Evolutionary conservation across 2,888 invertebrate genomes (phyloP).

Genomic region (Cordilura impudica): DNA sequence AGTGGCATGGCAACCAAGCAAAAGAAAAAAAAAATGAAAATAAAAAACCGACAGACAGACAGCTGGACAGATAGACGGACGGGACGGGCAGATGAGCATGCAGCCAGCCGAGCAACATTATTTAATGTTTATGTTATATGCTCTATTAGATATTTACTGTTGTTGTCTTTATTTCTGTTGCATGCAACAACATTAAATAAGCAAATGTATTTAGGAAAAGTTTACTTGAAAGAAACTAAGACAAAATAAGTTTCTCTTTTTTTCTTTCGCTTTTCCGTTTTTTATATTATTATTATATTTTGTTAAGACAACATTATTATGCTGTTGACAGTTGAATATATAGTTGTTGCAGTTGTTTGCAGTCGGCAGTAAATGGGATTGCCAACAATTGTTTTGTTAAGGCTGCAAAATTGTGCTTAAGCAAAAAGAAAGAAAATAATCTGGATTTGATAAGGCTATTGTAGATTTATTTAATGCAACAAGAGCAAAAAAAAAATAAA

Average conservation of each 20-base stretch:
- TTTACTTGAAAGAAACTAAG: constrained; percentile 29
- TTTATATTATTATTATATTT: constrained; percentile 4
- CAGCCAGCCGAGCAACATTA: constrained; percentile 48
- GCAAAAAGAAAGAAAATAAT: constrained; percentile 15
- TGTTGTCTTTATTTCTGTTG: constrained; percentile 34
- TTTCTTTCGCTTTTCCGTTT: no score
- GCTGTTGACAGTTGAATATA: constrained; percentile 53
- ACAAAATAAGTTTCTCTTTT: constrained; percentile 35
- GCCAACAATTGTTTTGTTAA: constrained; percentile 34
- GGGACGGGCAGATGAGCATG: constrained; percentile 21
- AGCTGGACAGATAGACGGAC: constrained; percentile 6
- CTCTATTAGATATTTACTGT: constrained; percentile 53
- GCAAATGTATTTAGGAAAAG: constrained; percentile 48
- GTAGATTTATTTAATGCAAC: constrained; percentile 3
- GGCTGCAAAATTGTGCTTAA: constrained; percentile 16
- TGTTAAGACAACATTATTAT: constrained; percentile 54
- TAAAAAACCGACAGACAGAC: constrained; percentile 29
- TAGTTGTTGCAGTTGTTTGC: constrained; percentile 40
- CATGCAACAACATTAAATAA: constrained; percentile 36
- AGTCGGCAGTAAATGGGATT: constrained; percentile 36
- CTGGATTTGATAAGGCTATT: constrained; percentile 42
- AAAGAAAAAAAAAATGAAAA: no score
- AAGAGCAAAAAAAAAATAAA: neutral
- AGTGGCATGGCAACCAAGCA: constrained; percentile 46
- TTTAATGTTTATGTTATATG: constrained; percentile 57